phyloP scores from a whole-genome alignment of 2,113 vertebrate species.

The Salvator merianae region DNA sequence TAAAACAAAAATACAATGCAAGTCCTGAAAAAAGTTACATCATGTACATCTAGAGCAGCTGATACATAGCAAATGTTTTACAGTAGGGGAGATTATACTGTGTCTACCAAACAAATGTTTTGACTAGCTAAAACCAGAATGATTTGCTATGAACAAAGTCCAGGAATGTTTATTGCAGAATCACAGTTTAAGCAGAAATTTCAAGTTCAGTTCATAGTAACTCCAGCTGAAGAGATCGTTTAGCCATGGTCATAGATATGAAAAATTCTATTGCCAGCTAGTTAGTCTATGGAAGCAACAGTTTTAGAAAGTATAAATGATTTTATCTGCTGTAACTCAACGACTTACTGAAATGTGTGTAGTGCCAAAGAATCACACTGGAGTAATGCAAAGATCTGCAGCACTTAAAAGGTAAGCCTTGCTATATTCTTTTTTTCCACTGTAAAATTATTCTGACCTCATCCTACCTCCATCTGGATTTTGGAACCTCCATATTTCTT shows the following conservation, averaged over 20 bases:
- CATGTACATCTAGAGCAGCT: slow-evolving; percentile 11
- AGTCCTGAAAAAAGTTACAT: slow-evolving; percentile 17
- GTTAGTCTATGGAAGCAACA: no score
- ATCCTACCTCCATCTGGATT: neutral
- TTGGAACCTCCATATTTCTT: neutral
- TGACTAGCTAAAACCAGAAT: neutral
- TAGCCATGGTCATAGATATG: neutral
- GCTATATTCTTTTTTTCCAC: neutral
- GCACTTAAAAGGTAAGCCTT: neutral
- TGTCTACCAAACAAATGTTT: neutral
- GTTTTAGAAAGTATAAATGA: neutral
- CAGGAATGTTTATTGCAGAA: neutral
- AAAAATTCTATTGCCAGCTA: no score
- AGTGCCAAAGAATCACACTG: neutral
- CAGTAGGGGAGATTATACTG: neutral
- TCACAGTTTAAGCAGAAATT: neutral
- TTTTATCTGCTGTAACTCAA: neutral
- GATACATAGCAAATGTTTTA: neutral
- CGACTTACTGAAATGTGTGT: neutral
- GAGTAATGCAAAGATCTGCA: no score
- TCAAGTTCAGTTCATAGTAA: neutral
- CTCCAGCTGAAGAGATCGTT: neutral
- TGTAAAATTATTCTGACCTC: no score
- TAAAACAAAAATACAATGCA: slow-evolving; percentile 31
- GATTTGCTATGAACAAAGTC: neutral